Base-by-base conservation (phyloP, 2,888 invertebrate species). In the Caradrina kadenii region DNA sequence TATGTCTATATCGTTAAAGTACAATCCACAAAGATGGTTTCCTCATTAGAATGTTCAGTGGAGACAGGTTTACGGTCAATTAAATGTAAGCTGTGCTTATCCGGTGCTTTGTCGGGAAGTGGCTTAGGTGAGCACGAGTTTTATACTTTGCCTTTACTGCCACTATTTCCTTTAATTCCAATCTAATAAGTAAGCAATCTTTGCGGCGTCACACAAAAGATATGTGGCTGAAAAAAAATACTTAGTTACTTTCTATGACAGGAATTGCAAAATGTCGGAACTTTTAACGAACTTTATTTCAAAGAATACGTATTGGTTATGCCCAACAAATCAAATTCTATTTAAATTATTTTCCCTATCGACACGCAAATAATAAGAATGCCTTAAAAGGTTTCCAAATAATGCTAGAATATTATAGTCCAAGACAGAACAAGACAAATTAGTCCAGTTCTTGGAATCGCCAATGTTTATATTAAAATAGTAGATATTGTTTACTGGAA, bases 41-140 rank as follows among this genome's bases (percentile, higher is more conserved):
- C 76, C 49, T 56, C 31, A 53, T 61, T 70, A 52, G 54, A 65
- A 63, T 58, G 26, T 54, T 54, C n/a, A 66, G 64, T 55, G 62
- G 60, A 67, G 66, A 68, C 64, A 64, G 62, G 63, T 63, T 79
- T 75, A 68, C 17, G 53, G 31, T 61, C 68, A 81, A 79, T 69
- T 81, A 79, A 70, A 55, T 63, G 48, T 64, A 48, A 68, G 56
- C 59, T 72, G 62, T 71, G 66, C 50, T 59, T 69, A 49, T 68
- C 80, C 69, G 63, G 67, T 65, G 63, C 19, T 63, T 81, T 69
- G 75, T 75, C 59, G 66, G 21, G 42, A 62, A 59, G 21, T 48
- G 39, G 60, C 42, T 66, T 59, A 53, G 22, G 42, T 63, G 49
- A 52, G 50, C 76, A 69, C 55, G 60, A 76, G 54, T 63, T 62